Evolutionary conservation across 2,888 invertebrate genomes (phyloP).

Genomic region (Bellardia bayeri): DNA sequence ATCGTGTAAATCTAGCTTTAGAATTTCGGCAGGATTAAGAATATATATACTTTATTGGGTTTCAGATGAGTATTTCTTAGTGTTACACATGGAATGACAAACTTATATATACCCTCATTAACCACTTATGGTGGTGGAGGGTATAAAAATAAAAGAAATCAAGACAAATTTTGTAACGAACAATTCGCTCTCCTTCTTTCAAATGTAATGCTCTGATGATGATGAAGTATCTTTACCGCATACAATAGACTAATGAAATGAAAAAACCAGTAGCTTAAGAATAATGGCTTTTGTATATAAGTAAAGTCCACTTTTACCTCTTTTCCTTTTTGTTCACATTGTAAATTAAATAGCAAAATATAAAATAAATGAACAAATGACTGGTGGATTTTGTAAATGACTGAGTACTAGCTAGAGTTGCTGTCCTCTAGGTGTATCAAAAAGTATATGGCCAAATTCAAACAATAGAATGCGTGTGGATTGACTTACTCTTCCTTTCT

Average conservation of each 20-base stretch:
- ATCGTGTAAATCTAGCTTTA: too few species aligned
- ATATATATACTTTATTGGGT: too few species aligned
- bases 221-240: constrained; percentile 31
- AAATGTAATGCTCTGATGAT: constrained; percentile 20
- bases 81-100: too few species aligned
- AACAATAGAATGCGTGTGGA: constrained; percentile 49
- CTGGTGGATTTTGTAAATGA: constrained; percentile 21
- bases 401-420: neutral
- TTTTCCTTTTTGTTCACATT: neutral
- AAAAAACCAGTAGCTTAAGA: constrained; percentile 22
- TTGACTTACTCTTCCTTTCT: constrained; percentile 18
- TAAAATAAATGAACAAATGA: constrained; percentile 61
- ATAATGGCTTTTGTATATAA: constrained; percentile 49
- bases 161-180: constrained; percentile 56
- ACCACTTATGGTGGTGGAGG: too few species aligned
- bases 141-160: constrained; percentile 34
- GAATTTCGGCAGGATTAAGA: too few species aligned
- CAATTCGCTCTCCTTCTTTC: neutral
- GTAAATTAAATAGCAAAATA: constrained; percentile 42
- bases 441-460: constrained; percentile 32
- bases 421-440: constrained; percentile 21
- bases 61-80: too few species aligned
- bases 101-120: too few species aligned
- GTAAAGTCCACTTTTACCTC: constrained; percentile 42
- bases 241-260: constrained; percentile 27